These are phyloP conservation scores for Oxygymnocypris stewartii DNA, from an alignment of 2,113 vertebrate genomes.

Conservation along the genomic window DNA sequence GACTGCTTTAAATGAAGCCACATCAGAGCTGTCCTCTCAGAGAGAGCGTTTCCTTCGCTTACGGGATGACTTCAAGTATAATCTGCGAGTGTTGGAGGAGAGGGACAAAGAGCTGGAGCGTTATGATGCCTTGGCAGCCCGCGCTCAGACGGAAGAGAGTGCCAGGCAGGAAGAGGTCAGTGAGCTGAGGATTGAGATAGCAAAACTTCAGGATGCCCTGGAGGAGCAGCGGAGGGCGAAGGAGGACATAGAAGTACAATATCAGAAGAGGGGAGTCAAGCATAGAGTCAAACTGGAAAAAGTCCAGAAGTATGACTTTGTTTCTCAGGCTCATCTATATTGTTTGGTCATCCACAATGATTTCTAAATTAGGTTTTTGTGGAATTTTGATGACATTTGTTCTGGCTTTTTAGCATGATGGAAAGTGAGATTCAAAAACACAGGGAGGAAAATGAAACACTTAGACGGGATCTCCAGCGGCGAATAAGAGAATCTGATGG, in stretches of 20 bases:
- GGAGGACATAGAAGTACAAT: conserved; percentile 61
- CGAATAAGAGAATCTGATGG: conserved; percentile 72
- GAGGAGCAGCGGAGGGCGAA: conserved; percentile 58
- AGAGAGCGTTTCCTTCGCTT: conserved; percentile 66
- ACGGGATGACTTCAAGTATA: conserved; percentile 79
- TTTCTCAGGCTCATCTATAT: background rate
- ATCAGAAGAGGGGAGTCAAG: conserved; percentile 61
- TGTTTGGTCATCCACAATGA: background rate
- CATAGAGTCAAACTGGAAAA: conserved; percentile 70
- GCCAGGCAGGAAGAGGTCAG: conserved; percentile 73
- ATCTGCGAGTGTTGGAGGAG: conserved; percentile 78
- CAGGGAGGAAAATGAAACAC: conserved; percentile 68
- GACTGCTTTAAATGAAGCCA: conserved; percentile 62
- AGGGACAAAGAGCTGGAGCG: conserved; percentile 77
- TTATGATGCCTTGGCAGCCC: conserved; percentile 67
- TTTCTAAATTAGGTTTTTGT: background rate
- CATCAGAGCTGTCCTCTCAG: conserved; percentile 63
- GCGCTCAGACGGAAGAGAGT: conserved; percentile 64
- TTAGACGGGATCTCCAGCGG: conserved; percentile 70
- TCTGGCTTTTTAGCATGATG: conserved; percentile 63
- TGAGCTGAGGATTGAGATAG: conserved; percentile 71
- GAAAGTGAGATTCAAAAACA: conserved; percentile 65
- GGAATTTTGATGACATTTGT: conserved; percentile 13
- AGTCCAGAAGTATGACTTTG: conserved; percentile 69
- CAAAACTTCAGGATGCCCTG: conserved; percentile 69